A percentile compares a stretch with the other conserved stretches of the same genome.
These are phyloP conservation scores for Mantis religiosa DNA, from an alignment of 2,888 invertebrate species.

Conservation along the genomic window DNA sequence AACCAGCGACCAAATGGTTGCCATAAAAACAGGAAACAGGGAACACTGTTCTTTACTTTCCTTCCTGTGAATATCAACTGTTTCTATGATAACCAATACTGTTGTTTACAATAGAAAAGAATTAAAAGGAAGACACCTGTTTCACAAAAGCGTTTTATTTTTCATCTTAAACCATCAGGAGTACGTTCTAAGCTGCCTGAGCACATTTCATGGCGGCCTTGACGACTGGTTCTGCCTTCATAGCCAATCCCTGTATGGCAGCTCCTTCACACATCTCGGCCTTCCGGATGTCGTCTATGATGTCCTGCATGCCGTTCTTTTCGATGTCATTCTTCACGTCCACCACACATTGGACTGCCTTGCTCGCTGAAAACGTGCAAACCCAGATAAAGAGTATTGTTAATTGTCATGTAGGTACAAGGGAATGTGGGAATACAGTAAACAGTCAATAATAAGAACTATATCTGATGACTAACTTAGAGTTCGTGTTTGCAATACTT, in stretches of 20 bases:
- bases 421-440: too few species aligned
- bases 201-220: background rate
- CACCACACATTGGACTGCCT: background rate
- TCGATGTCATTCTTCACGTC: background rate
- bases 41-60: too few species aligned
- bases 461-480: too few species aligned
- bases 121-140: background rate
- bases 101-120: too few species aligned
- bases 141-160: background rate
- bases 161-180: background rate
- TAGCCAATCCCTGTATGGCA: background rate
- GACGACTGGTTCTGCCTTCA: background rate
- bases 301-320: background rate
- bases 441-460: too few species aligned
- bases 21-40: too few species aligned
- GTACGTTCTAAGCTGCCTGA: background rate
- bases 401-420: too few species aligned
- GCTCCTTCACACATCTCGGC: background rate
- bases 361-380: background rate
- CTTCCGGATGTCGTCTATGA: background rate
- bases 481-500: too few species aligned
- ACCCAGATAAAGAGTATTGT: background rate
- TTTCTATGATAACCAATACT: too few species aligned
- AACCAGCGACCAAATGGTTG: too few species aligned
- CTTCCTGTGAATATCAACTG: too few species aligned